These are phyloP conservation scores for Oryzias celebensis DNA, from an alignment of 2,113 vertebrate genomes.

Conservation along the genomic window DNA sequence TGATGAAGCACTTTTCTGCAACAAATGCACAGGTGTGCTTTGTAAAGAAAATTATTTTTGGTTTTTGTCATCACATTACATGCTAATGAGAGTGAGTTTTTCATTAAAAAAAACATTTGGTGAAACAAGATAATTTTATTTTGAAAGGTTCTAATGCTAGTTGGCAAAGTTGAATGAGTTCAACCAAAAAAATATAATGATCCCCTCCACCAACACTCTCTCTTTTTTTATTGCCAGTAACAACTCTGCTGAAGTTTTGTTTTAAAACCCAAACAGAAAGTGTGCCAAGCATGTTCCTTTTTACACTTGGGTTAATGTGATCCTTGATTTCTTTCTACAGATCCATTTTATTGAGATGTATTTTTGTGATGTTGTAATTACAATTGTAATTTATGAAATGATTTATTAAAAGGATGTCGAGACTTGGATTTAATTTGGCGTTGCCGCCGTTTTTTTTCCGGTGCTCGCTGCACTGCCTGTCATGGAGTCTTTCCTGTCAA, in stretches of 20 bases:
- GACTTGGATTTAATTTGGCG: conserved; percentile 19
- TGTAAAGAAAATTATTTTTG: conserved; percentile 72
- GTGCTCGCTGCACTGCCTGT: neutral
- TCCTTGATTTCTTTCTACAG: conserved; percentile 65
- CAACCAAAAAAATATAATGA: conserved; percentile 1
- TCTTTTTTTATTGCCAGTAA: conserved; percentile 26
- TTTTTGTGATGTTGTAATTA: conserved; percentile 74
- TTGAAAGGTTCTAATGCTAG: conserved; percentile 5
- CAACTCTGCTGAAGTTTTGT: conserved; percentile 11
- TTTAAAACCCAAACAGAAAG: conserved; percentile 16
- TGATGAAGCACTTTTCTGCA: conserved; percentile 76
- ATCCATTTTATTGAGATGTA: conserved; percentile 67
- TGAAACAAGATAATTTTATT: neutral
- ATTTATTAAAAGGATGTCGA: conserved; percentile 68
- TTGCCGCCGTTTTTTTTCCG: conserved; percentile 4
- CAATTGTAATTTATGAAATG: conserved; percentile 76
- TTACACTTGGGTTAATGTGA: conserved; percentile 52
- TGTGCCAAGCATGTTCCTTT: conserved; percentile 40
- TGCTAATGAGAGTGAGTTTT: conserved; percentile 41
- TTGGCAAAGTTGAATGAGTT: conserved; percentile 28
- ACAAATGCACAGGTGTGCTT: conserved; percentile 72
- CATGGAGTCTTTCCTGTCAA: neutral
- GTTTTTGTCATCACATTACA: conserved; percentile 64
- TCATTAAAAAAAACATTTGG: conserved; percentile 28
- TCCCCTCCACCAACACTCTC: neutral